Percentiles rank a stretch among this genome's conserved stretches.
These are phyloP conservation scores for Chelonus formosanus DNA, from an alignment of 2,888 invertebrate species.

Conservation along the genomic window DNA sequence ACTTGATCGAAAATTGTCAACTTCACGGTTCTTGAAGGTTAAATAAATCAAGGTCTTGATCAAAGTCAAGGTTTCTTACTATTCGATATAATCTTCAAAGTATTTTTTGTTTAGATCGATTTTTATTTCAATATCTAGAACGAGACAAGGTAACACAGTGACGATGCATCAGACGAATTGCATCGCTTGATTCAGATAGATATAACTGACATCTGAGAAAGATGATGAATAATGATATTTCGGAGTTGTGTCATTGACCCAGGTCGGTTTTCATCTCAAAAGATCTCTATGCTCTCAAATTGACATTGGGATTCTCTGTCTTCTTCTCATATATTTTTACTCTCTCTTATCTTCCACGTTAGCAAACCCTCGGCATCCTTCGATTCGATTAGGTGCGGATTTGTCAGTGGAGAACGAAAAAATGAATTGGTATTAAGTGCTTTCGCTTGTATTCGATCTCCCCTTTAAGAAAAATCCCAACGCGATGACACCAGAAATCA, in stretches of 20 bases:
- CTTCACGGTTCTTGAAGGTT: constrained; percentile 31
- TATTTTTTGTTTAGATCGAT: background rate
- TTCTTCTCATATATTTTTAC: background rate
- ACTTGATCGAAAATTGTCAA: constrained; percentile 19
- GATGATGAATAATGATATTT: constrained; percentile 15
- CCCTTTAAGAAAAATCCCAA: constrained; percentile 14
- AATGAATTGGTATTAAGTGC: constrained; percentile 49
- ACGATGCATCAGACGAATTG: constrained; percentile 9
- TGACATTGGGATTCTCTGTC: constrained; percentile 37
- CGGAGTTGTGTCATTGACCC: constrained; percentile 47
- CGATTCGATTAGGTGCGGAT: constrained; percentile 47
- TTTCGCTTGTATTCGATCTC: constrained; percentile 42
- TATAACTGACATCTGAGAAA: constrained; percentile 22
- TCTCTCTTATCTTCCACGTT: constrained; percentile 18
- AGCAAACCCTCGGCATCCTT: constrained; percentile 39
- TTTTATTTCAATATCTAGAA: constrained; percentile 1
- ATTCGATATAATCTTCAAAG: background rate
- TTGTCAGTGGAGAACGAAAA: constrained; percentile 43
- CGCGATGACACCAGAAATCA: constrained; percentile 25
- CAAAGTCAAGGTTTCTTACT: constrained; percentile 19
- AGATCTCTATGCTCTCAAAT: constrained; percentile 38
- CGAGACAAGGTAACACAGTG: constrained; percentile 1
- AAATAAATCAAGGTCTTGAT: constrained; percentile 23
- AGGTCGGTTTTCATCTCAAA: constrained; percentile 47
- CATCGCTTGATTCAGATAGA: background rate